phyloP scores from a whole-genome alignment of 2,888 invertebrate species.

The Masnerella sp. region DNA sequence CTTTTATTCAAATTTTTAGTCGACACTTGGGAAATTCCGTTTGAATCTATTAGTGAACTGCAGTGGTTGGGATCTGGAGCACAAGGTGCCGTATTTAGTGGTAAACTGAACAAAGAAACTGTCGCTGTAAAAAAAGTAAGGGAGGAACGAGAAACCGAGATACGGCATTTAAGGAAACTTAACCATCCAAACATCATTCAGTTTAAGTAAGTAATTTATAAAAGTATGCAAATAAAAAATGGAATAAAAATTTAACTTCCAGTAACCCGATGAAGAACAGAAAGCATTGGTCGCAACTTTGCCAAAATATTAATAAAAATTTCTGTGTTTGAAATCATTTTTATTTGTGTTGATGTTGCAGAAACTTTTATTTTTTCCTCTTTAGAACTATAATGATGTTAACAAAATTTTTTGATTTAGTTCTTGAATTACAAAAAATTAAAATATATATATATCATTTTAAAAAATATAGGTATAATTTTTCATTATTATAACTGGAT shows the following conservation, averaged over 20 bases:
- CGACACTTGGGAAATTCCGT: slow-evolving; percentile 97
- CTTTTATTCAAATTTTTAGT: slow-evolving; percentile 66
- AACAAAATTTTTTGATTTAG: too few relatives aligned
- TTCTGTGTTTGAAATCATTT: too few relatives aligned
- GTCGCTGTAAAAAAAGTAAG: slow-evolving; percentile 98
- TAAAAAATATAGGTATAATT: too few relatives aligned
- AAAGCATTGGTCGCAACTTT: too few relatives aligned
- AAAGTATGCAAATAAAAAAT: not conserved
- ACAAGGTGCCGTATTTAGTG: slow-evolving; percentile 96
- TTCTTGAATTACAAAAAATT: too few relatives aligned
- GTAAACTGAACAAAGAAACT: slow-evolving; percentile 87
- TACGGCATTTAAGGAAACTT: slow-evolving; percentile 92
- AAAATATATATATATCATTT: too few relatives aligned
- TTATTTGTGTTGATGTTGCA: too few relatives aligned
- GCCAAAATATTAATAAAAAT: too few relatives aligned
- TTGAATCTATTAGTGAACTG: slow-evolving; percentile 92
- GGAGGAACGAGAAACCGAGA: slow-evolving; percentile 94
- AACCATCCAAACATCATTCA: slow-evolving; percentile 97
- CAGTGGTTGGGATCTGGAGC: slow-evolving; percentile 97
- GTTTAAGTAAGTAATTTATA: slow-evolving; percentile 81
- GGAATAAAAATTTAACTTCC: not conserved
- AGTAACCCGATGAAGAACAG: too few relatives aligned
- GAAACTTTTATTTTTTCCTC: too few relatives aligned
- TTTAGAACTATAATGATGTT: too few relatives aligned
- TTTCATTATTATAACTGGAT: too few relatives aligned